These are phyloP conservation scores for Limnephilus marmoratus DNA, from an alignment of 2,888 invertebrate species.

Conservation along the genomic window DNA sequence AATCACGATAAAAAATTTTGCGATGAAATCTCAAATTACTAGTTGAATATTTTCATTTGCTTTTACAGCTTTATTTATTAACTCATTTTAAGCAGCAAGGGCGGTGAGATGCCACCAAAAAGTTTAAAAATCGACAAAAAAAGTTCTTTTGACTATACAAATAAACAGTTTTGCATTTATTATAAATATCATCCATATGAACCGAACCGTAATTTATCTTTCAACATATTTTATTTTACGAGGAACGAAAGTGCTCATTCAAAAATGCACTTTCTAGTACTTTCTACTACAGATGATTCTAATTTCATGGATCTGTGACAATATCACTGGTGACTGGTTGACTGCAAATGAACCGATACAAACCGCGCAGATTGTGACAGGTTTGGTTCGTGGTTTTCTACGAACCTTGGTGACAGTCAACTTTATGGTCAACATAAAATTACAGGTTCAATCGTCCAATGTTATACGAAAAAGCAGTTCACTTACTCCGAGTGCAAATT, in stretches of 20 bases:
- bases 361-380: not conserved
- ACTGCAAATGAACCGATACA: not conserved
- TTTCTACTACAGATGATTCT: not conserved
- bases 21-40: too few species aligned
- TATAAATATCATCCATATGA: too few species aligned
- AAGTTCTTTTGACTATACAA: not conserved
- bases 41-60: too few species aligned
- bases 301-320: not conserved
- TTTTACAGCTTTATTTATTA: too few species aligned
- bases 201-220: not conserved
- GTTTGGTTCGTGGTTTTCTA: too few species aligned
- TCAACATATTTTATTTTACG: not conserved
- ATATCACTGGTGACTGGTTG: too few species aligned
- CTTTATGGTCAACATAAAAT: not conserved
- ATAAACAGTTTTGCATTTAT: not conserved
- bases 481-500: not conserved
- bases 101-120: too few species aligned
- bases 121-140: not conserved
- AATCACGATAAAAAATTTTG: too few species aligned
- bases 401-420: too few species aligned
- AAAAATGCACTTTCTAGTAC: not conserved
- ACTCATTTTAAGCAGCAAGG: too few species aligned
- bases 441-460: not conserved
- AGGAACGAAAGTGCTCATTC: not conserved
- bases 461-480: not conserved